Conservation (phyloP, 2,113 vertebrate genomes). For the Peromyscus maniculatus region DNA sequence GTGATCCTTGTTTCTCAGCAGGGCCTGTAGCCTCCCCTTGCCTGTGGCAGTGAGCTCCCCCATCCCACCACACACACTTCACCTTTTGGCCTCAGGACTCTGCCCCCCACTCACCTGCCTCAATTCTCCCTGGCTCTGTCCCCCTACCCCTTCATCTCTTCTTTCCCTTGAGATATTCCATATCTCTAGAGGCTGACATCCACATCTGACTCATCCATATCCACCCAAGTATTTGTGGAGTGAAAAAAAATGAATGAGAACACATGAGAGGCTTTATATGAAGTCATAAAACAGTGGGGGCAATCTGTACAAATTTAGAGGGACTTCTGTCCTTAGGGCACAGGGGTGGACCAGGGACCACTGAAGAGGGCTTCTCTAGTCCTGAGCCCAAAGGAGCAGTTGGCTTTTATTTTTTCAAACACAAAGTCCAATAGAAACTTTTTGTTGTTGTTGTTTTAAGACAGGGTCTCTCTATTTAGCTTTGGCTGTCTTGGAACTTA, state of each 20-base stretch:
- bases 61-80: background rate
- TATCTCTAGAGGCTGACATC: background rate
- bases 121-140: background rate
- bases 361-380: background rate
- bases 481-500: background rate
- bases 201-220: background rate
- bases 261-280: background rate
- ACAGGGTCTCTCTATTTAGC: background rate
- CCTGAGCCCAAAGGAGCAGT: background rate
- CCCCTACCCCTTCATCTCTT: background rate
- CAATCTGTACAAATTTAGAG: background rate
- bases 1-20: background rate
- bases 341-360: background rate
- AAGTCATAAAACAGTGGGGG: no score
- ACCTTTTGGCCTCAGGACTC: background rate
- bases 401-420: background rate
- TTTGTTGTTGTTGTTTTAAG: background rate
- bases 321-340: background rate
- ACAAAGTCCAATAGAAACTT: background rate
- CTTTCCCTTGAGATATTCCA: background rate
- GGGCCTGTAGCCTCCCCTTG: background rate
- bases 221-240: background rate
- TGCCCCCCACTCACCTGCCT: background rate
- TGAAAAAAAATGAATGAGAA: background rate
- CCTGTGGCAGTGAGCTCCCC: rapidly evolving